Base-by-base conservation (phyloP, 2,888 invertebrate genomes). In the Anagyrus pseudococci region DNA sequence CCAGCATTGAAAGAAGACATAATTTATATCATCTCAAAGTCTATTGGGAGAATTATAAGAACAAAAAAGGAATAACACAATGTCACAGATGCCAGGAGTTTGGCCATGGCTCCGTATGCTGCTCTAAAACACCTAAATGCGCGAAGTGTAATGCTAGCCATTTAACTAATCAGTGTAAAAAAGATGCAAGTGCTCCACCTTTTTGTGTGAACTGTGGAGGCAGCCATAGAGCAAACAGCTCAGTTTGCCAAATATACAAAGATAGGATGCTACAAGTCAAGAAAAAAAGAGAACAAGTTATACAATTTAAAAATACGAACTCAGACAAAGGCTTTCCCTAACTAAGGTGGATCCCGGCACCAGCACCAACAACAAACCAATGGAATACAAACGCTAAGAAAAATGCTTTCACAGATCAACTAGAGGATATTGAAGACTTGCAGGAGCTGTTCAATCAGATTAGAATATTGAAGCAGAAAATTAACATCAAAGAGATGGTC, bases 21-120 rank as follows among this genome's bases (percentile, higher is more conserved):
- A n/a, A n/a, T n/a, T n/a, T n/a, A n/a, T n/a, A n/a, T n/a, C n/a
- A n/a, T n/a, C n/a, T n/a, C n/a, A 54, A 48, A 46, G 44, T 71
- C 2, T 40, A 13, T 1, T 72, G 71, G 70, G 68, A 68, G 19
- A 64, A 55, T 10, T 66, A 68, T 26, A 50, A 37, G 22, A 71
- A 66, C 33, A 56, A 64, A 1, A 68, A 56, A 53, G 37, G 40
- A 33, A 58, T 68, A 1, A 66, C 68, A 1, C 73, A 75, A 54
- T 74, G 73, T 58, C 69, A 70, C 26, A 26, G 70, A 13, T 75
- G 73, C 57, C 73, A 73, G 55, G 48, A 57, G 15, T 72, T 69
- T 67, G 71, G 71, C 1, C 74, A 72, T 49, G 72, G 70, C 3
- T 68, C 70, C 0, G 46, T 54, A 19, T 61, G 67, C 50, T 73